Conservation (phyloP, 2,888 invertebrate species). For the Limnephilus marmoratus region DNA sequence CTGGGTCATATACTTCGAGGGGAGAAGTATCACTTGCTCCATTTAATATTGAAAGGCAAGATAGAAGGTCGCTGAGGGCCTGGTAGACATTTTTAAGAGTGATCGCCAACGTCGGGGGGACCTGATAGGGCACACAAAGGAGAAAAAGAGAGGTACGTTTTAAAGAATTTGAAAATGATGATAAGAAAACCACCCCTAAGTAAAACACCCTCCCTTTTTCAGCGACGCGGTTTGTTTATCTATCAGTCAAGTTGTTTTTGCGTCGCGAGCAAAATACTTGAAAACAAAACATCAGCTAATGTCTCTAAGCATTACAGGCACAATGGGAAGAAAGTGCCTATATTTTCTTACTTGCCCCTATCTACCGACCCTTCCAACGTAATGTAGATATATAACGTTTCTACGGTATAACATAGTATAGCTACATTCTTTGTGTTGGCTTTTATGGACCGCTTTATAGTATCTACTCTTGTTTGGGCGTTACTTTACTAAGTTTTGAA, state of each 20-base stretch:
- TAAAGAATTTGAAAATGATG: not conserved
- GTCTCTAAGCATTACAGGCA: conserved; percentile 64
- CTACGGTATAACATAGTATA: not conserved
- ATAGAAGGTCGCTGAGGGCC: too few relatives aligned
- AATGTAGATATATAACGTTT: not conserved
- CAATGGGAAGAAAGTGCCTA: conserved; percentile 54
- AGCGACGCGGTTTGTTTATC: conserved; percentile 24
- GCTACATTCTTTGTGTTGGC: conserved; percentile 35
- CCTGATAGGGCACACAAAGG: too few relatives aligned
- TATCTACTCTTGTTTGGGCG: not conserved
- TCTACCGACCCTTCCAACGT: too few relatives aligned
- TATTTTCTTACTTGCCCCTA: not conserved
- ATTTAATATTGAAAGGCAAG: too few relatives aligned
- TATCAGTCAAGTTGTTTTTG: conserved; percentile 64
- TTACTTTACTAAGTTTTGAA: not conserved
- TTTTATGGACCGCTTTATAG: conserved; percentile 17
- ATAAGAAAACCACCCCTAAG: not conserved
- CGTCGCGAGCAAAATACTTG: conserved; percentile 54
- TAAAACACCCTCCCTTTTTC: not conserved
- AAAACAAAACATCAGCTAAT: conserved; percentile 65
- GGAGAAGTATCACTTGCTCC: too few relatives aligned
- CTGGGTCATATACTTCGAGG: too few relatives aligned
- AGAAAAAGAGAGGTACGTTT: not conserved
- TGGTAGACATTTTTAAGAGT: too few relatives aligned
- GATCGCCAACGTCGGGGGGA: too few relatives aligned